Evolutionary conservation across 92 coral and sea anemone species (phyloP).

Genomic region (Palythoa grandis): DNA sequence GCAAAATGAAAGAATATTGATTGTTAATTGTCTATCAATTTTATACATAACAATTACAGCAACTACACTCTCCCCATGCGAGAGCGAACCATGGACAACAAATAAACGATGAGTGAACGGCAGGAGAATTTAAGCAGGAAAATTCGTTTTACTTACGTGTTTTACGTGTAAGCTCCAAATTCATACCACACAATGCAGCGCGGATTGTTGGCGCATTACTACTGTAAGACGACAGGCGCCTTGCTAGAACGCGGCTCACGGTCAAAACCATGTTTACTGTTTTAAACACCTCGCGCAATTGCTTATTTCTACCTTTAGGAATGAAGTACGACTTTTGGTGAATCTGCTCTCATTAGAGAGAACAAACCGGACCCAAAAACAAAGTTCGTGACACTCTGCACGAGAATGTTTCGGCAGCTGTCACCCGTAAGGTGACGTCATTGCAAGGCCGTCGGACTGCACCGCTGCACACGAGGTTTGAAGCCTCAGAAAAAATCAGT

Average conservation of each 20-base stretch:
- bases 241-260: background rate
- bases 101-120: background rate
- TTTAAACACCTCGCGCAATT: background rate
- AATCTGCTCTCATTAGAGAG: background rate
- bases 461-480: too few relatives aligned
- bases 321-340: background rate
- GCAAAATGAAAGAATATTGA: background rate
- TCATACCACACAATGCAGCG: background rate
- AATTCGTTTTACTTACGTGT: background rate
- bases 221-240: background rate
- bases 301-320: background rate
- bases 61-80: background rate
- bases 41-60: background rate
- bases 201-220: background rate
- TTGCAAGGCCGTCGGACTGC: too few relatives aligned
- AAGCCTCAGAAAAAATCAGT: too few relatives aligned
- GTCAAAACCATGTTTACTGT: background rate
- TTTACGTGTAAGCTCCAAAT: background rate
- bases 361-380: background rate
- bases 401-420: background rate
- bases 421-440: too few relatives aligned
- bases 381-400: slow-evolving; percentile 3
- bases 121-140: background rate
- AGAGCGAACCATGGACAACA: background rate
- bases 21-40: background rate